Evolutionary conservation across 2,113 vertebrate species (phyloP).

Genomic region (Delphinus delphis): DNA sequence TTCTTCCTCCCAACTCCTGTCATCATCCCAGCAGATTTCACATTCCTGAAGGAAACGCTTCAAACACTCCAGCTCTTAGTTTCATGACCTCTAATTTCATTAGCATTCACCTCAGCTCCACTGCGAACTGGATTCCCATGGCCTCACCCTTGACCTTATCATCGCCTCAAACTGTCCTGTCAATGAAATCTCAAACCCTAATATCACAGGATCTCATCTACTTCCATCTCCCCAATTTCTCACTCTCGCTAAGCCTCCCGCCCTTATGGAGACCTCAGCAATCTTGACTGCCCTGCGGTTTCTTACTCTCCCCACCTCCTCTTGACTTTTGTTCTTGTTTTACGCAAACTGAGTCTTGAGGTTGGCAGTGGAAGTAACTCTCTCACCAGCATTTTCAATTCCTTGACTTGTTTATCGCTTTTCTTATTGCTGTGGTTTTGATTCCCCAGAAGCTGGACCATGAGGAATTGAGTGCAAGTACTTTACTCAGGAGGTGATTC

Average conservation of each 20-base stretch:
- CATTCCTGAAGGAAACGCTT: not conserved
- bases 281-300: rapidly evolving
- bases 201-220: not conserved
- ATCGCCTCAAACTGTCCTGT: not conserved
- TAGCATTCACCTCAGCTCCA: not conserved
- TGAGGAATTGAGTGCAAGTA: not conserved
- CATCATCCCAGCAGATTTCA: not conserved
- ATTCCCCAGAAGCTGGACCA: not conserved
- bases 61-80: not conserved
- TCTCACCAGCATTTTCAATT: not conserved
- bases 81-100: not conserved
- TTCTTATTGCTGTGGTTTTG: not conserved
- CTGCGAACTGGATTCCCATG: not conserved
- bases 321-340: not conserved
- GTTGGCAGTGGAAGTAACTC: not conserved
- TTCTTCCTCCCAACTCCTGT: not conserved
- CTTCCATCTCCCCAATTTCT: not conserved
- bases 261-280: not conserved
- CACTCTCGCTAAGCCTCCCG: not conserved
- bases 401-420: not conserved
- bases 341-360: not conserved
- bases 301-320: not conserved
- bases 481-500: not conserved
- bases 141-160: not conserved
- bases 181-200: not conserved